Percentiles rank a stretch among this genome's conserved stretches.
Conservation (phyloP, 2,797 vertebrate species). For the Nasua narica region DNA sequence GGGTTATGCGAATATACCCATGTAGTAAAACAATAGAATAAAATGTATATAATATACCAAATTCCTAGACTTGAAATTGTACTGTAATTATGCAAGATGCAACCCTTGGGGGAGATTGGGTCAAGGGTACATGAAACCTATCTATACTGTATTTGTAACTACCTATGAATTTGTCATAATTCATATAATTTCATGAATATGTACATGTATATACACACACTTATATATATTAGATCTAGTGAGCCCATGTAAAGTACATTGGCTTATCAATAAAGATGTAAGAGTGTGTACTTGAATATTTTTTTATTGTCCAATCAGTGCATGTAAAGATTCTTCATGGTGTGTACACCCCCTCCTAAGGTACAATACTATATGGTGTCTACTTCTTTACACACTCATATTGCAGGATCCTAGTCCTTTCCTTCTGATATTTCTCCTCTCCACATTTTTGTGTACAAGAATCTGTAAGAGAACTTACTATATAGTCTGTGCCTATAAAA, state of each 20-base stretch:
- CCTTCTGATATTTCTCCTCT: background rate
- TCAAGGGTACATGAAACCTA: fast-evolving
- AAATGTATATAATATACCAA: background rate
- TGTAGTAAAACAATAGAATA: background rate
- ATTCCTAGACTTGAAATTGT: background rate
- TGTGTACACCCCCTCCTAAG: background rate
- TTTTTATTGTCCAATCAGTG: background rate
- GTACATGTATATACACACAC: background rate
- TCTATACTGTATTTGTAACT: background rate
- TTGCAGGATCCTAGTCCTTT: background rate
- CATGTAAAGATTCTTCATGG: background rate
- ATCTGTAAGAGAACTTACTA: background rate
- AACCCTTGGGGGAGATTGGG: background rate
- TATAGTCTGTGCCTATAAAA: background rate
- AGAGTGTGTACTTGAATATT: background rate
- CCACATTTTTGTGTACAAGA: background rate
- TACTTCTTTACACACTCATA: background rate
- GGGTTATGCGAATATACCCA: background rate
- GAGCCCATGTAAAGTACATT: background rate
- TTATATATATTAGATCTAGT: background rate
- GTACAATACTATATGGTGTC: background rate
- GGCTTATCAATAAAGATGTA: background rate
- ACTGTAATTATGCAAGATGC: background rate
- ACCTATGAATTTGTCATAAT: background rate
- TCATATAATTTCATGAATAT: background rate